Percentiles rank a stretch among this genome's conserved stretches.
Conservation (phyloP, 2,888 invertebrate genomes). For the Oxytorus armatus region DNA sequence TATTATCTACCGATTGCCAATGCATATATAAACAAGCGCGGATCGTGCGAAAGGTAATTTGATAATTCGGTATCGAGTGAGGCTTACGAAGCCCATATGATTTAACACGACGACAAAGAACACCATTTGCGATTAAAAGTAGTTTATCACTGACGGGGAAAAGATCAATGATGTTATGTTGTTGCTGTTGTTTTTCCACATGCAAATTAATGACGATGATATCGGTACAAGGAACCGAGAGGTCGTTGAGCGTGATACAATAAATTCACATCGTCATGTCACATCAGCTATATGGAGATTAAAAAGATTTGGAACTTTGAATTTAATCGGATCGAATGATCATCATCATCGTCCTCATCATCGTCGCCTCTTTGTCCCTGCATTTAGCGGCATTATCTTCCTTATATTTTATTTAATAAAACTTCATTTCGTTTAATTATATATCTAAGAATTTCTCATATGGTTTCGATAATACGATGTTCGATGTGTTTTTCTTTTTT, state of each 20-base stretch:
- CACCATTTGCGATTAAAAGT: background rate
- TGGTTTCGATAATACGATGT: slow-evolving; percentile 68
- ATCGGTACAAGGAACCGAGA: slow-evolving; percentile 56
- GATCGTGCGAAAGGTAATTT: background rate
- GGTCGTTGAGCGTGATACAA: slow-evolving; percentile 18
- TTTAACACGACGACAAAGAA: slow-evolving; percentile 3
- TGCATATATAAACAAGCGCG: slow-evolving; percentile 25
- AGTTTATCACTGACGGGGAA: background rate
- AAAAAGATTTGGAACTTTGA: slow-evolving; percentile 54
- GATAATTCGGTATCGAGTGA: slow-evolving; percentile 3
- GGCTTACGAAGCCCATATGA: slow-evolving; percentile 5
- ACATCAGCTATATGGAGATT: slow-evolving; percentile 51
- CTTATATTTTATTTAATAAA: slow-evolving; percentile 44
- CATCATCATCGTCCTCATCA: slow-evolving; percentile 12
- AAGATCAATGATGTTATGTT: background rate
- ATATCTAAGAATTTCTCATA: slow-evolving; percentile 69
- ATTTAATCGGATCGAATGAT: slow-evolving; percentile 50
- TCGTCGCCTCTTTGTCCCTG: background rate
- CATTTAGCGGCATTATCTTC: background rate
- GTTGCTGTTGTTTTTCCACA: slow-evolving; percentile 43
- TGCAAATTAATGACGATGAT: slow-evolving; percentile 61
- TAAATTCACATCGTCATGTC: slow-evolving; percentile 42
- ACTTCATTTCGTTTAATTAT: slow-evolving; percentile 18
- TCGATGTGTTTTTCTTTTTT: slow-evolving; percentile 65
- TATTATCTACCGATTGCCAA: slow-evolving; percentile 58